phyloP scores from a whole-genome alignment of 1,140 invertebrate genomes.

The Neotoxoptera formosana region DNA sequence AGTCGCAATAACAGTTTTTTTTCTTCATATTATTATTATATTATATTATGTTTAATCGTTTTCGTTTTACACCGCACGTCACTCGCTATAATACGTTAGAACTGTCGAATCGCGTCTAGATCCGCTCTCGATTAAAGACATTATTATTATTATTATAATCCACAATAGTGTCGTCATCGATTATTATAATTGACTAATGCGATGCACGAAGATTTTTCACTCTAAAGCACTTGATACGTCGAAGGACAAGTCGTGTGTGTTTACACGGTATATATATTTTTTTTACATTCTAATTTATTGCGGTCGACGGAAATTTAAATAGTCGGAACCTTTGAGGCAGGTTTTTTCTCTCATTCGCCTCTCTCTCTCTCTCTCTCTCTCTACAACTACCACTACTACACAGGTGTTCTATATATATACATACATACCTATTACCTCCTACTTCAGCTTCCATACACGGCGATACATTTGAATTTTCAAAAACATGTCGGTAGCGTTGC shows the following conservation, averaged over 20 bases:
- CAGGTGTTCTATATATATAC: background rate
- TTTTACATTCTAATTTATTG: conserved; percentile 53
- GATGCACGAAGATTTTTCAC: conserved; percentile 19
- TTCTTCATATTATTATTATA: background rate
- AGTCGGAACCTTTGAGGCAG: conserved; percentile 45
- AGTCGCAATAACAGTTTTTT: background rate
- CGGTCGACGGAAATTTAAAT: conserved; percentile 43
- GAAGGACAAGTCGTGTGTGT: conserved; percentile 45
- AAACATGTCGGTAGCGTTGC: conserved; percentile 27
- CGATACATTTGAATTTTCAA: conserved; percentile 15
- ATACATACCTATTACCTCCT: background rate
- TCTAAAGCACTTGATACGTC: conserved; percentile 39
- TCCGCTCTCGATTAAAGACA: background rate
- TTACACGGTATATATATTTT: conserved; percentile 1
- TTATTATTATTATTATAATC: background rate
- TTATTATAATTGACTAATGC: conserved; percentile 36
- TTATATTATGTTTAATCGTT: background rate
- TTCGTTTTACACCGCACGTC: background rate
- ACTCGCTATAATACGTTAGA: background rate
- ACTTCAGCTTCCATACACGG: background rate
- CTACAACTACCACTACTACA: background rate
- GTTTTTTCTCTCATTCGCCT: background rate
- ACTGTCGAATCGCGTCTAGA: background rate
- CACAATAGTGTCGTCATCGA: conserved; percentile 15
- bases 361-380: too few species aligned